These are phyloP conservation scores for Melanostigma gelatinosum DNA, from an alignment of 2,113 vertebrate genomes.

Conservation along the genomic window DNA sequence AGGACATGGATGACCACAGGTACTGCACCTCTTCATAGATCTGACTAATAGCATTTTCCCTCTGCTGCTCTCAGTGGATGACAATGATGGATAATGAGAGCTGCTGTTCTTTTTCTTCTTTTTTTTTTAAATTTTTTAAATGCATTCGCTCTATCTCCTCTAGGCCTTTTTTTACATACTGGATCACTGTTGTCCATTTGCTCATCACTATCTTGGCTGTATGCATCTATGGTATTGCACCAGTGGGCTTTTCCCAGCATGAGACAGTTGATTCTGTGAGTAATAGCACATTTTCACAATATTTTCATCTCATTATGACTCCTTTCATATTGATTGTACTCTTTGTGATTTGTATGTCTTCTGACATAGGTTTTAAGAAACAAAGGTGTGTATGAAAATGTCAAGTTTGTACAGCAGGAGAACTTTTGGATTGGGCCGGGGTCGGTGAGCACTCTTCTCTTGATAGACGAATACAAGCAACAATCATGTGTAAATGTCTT, in stretches of 20 bases:
- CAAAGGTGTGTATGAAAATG: slow-evolving; percentile 98
- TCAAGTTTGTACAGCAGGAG: slow-evolving; percentile 98
- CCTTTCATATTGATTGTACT: neutral
- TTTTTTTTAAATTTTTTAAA: neutral
- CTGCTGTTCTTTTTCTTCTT: neutral
- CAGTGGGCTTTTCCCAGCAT: slow-evolving; percentile 97
- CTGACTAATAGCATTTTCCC: neutral
- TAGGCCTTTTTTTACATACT: slow-evolving; percentile 99
- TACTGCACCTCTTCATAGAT: slow-evolving; percentile 56
- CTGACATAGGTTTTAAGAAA: slow-evolving; percentile 92
- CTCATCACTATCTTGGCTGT: slow-evolving; percentile 97
- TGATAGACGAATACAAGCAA: neutral
- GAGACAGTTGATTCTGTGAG: slow-evolving; percentile 98
- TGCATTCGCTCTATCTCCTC: slow-evolving; percentile 6
- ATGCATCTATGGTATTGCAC: slow-evolving; percentile 96
- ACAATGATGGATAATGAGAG: slow-evolving; percentile 11
- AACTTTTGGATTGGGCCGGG: slow-evolving; percentile 99
- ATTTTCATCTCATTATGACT: neutral
- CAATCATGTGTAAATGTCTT: neutral
- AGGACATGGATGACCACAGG: slow-evolving; percentile 99
- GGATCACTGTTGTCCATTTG: slow-evolving; percentile 97
- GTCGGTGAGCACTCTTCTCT: slow-evolving; percentile 85
- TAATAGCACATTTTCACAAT: slow-evolving; percentile 10
- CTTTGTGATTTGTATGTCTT: slow-evolving; percentile 3
- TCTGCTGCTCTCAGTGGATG: neutral